Conservation (phyloP, 1,140 invertebrate species). For the Limonius californicus region DNA sequence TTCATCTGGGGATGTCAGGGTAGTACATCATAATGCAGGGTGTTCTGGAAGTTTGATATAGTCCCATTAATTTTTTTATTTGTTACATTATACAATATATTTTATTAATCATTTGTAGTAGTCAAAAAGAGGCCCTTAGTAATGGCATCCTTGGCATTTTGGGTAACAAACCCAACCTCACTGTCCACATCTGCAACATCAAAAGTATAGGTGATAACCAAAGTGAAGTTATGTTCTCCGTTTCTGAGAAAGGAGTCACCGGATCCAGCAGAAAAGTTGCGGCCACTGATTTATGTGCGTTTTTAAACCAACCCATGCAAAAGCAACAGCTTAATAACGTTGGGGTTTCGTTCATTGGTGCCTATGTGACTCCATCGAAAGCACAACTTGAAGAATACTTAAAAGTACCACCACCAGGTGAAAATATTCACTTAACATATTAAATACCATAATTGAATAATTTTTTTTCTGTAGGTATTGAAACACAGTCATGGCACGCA, state of each 20-base stretch:
- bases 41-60: not conserved
- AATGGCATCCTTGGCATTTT: slow-evolving; percentile 64
- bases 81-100: not conserved
- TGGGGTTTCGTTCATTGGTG: slow-evolving; percentile 55
- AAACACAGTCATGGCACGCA: slow-evolving; percentile 79
- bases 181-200: slow-evolving; percentile 71
- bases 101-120: slow-evolving; percentile 40
- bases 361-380: slow-evolving; percentile 63
- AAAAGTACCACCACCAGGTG: slow-evolving; percentile 79
- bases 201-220: slow-evolving; percentile 71
- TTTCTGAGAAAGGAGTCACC: slow-evolving; percentile 71
- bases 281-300: slow-evolving; percentile 68
- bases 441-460: not conserved
- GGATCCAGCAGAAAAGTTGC: slow-evolving; percentile 66
- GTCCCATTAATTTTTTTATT: not conserved
- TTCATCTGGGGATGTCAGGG: too few relatives aligned
- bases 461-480: slow-evolving; percentile 57
- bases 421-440: not conserved
- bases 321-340: slow-evolving; percentile 67
- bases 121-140: slow-evolving; percentile 69
- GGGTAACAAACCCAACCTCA: slow-evolving; percentile 80
- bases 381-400: slow-evolving; percentile 84
- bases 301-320: slow-evolving; percentile 62
- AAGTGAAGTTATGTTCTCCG: slow-evolving; percentile 68
- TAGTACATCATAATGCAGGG: too few relatives aligned